These are phyloP conservation scores for Pygoscelis adeliae DNA, from an alignment of 2,113 vertebrate genomes.

Conservation along the genomic window DNA sequence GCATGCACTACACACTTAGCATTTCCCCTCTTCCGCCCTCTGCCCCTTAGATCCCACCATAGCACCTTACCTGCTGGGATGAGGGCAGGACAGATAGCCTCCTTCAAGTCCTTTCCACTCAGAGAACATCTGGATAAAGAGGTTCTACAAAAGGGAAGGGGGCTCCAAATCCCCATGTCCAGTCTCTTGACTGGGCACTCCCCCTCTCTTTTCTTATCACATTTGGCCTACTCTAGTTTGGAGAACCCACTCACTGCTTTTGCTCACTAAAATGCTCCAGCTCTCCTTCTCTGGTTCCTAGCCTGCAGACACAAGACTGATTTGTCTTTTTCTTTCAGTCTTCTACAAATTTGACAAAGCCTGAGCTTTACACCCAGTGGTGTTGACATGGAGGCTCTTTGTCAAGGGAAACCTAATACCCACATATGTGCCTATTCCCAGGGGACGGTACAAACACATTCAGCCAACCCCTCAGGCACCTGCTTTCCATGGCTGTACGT, in stretches of 20 bases:
- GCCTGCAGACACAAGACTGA: not conserved
- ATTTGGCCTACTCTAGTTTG: not conserved
- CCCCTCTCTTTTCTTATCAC: not conserved
- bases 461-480: not conserved
- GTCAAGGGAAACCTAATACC: not conserved
- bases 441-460: not conserved
- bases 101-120: conserved; percentile 51
- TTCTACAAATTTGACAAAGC: not conserved
- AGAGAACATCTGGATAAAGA: conserved; percentile 32
- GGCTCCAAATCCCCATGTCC: not conserved
- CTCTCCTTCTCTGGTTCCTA: not conserved
- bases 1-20: conserved; percentile 16
- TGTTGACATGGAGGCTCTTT: not conserved
- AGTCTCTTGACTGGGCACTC: not conserved
- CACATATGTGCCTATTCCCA: not conserved
- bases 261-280: not conserved
- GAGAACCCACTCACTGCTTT: not conserved
- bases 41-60: not conserved
- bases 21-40: not conserved
- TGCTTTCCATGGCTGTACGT: not conserved
- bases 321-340: not conserved
- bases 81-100: conserved; percentile 36
- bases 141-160: conserved; percentile 17
- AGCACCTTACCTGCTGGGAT: conserved; percentile 66
- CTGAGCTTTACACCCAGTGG: not conserved